A percentile compares a stretch with the other conserved stretches of the same genome.
phyloP scores from a whole-genome alignment of 2,888 invertebrate species.

The Tachina fera region DNA sequence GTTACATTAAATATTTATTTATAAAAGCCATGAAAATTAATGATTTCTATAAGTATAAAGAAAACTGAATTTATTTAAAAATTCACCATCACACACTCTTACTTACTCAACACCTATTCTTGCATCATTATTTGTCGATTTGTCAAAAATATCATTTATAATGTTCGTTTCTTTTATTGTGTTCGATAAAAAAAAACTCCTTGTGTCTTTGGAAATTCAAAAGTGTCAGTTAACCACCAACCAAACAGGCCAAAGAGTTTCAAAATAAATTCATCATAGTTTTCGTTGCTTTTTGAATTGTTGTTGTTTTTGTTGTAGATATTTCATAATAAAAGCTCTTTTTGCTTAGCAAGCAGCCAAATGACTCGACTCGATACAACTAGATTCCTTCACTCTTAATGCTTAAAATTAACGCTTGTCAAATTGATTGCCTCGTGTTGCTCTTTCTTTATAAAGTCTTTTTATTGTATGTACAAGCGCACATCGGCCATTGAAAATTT shows the following conservation, averaged over 20 bases:
- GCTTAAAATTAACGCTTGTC: slow-evolving; percentile 65
- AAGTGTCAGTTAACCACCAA: slow-evolving; percentile 49
- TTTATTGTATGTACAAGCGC: too few relatives aligned
- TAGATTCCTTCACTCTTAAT: slow-evolving; percentile 4
- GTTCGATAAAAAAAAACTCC: neutral
- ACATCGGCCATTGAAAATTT: slow-evolving; percentile 54
- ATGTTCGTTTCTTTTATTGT: slow-evolving; percentile 16
- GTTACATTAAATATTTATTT: slow-evolving; percentile 38
- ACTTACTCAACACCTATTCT: slow-evolving; percentile 66
- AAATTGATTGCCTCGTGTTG: slow-evolving; percentile 52
- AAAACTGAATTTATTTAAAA: slow-evolving; percentile 9
- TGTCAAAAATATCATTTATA: slow-evolving; percentile 70
- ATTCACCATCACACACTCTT: slow-evolving; percentile 26
- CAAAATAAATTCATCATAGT: slow-evolving; percentile 52
- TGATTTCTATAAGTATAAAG: slow-evolving; percentile 39
- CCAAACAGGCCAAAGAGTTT: neutral
- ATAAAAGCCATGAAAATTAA: slow-evolving; percentile 62
- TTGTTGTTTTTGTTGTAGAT: slow-evolving; percentile 12
- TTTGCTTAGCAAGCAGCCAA: slow-evolving; percentile 20
- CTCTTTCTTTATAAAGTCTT: slow-evolving; percentile 13
- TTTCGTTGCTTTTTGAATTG: slow-evolving; percentile 30
- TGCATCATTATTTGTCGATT: slow-evolving; percentile 63
- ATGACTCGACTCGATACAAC: neutral
- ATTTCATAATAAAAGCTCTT: slow-evolving; percentile 17
- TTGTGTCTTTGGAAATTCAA: slow-evolving; percentile 5